Conservation (phyloP, 1,140 invertebrate species). For the Anadara kagoshimensis region DNA sequence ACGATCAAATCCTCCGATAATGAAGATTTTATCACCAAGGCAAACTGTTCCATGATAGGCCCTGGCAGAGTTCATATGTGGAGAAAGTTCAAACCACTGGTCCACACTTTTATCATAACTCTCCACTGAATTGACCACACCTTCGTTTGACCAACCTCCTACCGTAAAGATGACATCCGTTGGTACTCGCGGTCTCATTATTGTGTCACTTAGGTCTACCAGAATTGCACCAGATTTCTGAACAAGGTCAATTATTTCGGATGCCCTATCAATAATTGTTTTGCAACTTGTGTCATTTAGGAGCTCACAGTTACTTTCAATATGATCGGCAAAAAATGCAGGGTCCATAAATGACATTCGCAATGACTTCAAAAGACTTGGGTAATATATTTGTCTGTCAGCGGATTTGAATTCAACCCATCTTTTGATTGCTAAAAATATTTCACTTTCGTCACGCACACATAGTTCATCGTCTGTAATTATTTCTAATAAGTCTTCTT, state of each 20-base stretch:
- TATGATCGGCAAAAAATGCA: slow-evolving; percentile 30
- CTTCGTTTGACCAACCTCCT: slow-evolving; percentile 83
- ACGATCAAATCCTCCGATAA: slow-evolving; percentile 80
- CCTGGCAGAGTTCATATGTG: slow-evolving; percentile 62
- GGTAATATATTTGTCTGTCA: slow-evolving; percentile 79
- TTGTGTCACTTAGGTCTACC: slow-evolving; percentile 41
- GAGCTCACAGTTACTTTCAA: slow-evolving; percentile 36
- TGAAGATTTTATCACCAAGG: slow-evolving; percentile 80
- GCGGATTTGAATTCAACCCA: slow-evolving; percentile 98
- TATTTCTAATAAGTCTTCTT: slow-evolving; percentile 94
- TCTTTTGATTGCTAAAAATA: slow-evolving; percentile 92
- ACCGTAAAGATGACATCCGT: slow-evolving; percentile 74
- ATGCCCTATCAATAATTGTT: slow-evolving; percentile 18
- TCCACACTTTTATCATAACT: slow-evolving; percentile 85
- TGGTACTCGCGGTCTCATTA: slow-evolving; percentile 46
- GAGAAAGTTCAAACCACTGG: slow-evolving; percentile 76
- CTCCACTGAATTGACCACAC: slow-evolving; percentile 82
- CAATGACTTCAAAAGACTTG: slow-evolving; percentile 37
- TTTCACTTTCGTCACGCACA: slow-evolving; percentile 94
- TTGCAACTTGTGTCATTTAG: slow-evolving; percentile 30
- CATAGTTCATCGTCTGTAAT: slow-evolving; percentile 96
- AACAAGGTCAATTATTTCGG: slow-evolving; percentile 3
- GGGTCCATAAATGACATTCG: slow-evolving; percentile 42
- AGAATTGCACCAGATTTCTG: slow-evolving; percentile 1
- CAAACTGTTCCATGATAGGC: slow-evolving; percentile 84